phyloP scores from a whole-genome alignment of 2,797 vertebrate genomes.

The Tokudaia tokunoshimensis region DNA sequence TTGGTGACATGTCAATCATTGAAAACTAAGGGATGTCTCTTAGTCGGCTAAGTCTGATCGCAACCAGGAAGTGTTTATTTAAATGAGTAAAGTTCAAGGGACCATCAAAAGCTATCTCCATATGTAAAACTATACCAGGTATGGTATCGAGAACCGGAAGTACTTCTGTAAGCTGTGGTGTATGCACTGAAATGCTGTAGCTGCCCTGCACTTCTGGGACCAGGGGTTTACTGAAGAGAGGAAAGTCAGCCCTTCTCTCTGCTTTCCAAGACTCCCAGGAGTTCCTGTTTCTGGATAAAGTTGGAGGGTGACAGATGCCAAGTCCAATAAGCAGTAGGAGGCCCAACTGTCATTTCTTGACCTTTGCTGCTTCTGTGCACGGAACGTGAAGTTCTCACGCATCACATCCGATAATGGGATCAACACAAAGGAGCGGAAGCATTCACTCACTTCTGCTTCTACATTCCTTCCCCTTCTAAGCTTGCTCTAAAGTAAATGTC shows the following conservation, averaged over 20 bases:
- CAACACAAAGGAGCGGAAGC: neutral
- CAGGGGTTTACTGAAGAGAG: neutral
- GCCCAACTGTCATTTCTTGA: neutral
- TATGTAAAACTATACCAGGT: neutral
- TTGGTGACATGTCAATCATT: neutral
- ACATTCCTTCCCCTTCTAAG: neutral
- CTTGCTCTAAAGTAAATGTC: neutral
- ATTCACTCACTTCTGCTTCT: neutral
- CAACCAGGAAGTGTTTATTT: neutral
- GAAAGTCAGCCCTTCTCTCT: neutral
- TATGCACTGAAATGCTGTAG: neutral
- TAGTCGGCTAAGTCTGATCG: neutral
- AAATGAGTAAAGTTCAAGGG: neutral
- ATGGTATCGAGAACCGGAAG: neutral
- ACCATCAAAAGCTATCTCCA: neutral
- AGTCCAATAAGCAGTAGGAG: neutral
- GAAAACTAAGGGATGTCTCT: constrained; percentile 5
- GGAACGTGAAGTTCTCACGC: neutral
- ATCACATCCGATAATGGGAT: neutral
- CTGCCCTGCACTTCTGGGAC: neutral
- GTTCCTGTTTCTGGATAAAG: neutral
- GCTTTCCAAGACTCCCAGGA: neutral
- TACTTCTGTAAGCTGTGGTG: no score
- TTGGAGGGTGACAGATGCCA: neutral
- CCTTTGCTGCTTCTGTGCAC: neutral